These are phyloP conservation scores for Coregonus ussuriensis DNA, from an alignment of 2,797 vertebrate species.

Conservation along the genomic window DNA sequence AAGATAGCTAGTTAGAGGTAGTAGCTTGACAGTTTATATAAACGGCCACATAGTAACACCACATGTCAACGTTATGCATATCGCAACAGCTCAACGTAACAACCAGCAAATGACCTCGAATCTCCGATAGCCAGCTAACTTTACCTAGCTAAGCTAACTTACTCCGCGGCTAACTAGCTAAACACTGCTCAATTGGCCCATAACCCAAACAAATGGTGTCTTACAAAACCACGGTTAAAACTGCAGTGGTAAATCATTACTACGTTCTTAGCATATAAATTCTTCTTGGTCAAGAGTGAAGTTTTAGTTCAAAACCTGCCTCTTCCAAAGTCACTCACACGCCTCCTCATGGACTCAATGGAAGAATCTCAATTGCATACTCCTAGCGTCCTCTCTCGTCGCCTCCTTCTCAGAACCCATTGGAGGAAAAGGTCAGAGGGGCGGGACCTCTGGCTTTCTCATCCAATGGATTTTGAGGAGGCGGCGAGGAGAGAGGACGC, in stretches of 20 bases:
- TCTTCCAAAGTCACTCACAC: constrained; percentile 75
- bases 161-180: constrained; percentile 43
- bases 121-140: constrained; percentile 20
- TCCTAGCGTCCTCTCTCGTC: no score
- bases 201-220: neutral
- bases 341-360: constrained; percentile 59
- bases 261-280: constrained; percentile 18
- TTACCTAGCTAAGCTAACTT: constrained; percentile 16
- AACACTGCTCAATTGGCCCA: constrained; percentile 12
- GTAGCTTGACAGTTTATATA: no score
- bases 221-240: neutral
- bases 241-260: neutral
- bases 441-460: no score
- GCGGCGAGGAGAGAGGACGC: no score
- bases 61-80: neutral
- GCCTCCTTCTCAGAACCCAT: no score
- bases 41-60: neutral
- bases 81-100: constrained; percentile 7
- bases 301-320: constrained; percentile 36
- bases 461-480: no score
- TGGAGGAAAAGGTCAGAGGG: no score
- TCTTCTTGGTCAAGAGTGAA: neutral
- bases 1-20: no score
- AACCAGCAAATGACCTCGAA: constrained; percentile 25
- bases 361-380: constrained; percentile 26